A percentile compares a stretch with the other conserved stretches of the same genome.
phyloP scores from a whole-genome alignment of 2,888 invertebrate genomes.

The Drosophila fungiperda region DNA sequence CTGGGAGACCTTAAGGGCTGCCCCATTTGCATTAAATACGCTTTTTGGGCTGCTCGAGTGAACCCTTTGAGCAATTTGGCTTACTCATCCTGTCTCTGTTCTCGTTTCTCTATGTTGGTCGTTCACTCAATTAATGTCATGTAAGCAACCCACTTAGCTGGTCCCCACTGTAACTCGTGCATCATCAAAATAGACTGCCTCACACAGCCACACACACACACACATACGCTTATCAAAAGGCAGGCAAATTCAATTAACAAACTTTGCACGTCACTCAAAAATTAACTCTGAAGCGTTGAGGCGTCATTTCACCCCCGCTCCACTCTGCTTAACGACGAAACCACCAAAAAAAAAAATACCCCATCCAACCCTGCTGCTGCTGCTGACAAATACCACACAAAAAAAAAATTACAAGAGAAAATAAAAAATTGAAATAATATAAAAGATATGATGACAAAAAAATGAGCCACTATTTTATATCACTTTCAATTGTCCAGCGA shows the following conservation, averaged over 20 bases:
- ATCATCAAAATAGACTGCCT: conserved; percentile 56
- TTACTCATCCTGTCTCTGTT: conserved; percentile 4
- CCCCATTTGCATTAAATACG: conserved; percentile 72
- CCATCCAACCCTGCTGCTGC: conserved; percentile 16
- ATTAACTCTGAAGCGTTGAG: conserved; percentile 73
- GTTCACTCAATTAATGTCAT: conserved; percentile 77
- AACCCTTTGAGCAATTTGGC: conserved; percentile 59
- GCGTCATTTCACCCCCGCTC: conserved; percentile 42
- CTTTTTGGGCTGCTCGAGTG: conserved; percentile 40
- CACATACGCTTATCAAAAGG: conserved; percentile 50
- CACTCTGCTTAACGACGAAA: conserved; percentile 6
- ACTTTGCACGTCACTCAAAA: conserved; percentile 79
- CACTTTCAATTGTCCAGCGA: conserved; percentile 75
- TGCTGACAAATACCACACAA: conserved; percentile 65
- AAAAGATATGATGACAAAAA: conserved; percentile 50
- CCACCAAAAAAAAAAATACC: neutral
- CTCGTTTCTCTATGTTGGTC: conserved; percentile 16
- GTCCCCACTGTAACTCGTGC: conserved; percentile 73
- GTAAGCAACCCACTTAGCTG: conserved; percentile 80
- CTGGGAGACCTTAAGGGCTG: conserved; percentile 51
- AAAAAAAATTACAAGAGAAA: conserved; percentile 24
- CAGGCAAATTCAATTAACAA: conserved; percentile 78
- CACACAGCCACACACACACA: conserved; percentile 27
- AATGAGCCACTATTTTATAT: conserved; percentile 67
- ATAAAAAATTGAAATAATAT: conserved; percentile 9